phyloP scores from a whole-genome alignment of 2,888 invertebrate species.

The Conus canariensis region DNA sequence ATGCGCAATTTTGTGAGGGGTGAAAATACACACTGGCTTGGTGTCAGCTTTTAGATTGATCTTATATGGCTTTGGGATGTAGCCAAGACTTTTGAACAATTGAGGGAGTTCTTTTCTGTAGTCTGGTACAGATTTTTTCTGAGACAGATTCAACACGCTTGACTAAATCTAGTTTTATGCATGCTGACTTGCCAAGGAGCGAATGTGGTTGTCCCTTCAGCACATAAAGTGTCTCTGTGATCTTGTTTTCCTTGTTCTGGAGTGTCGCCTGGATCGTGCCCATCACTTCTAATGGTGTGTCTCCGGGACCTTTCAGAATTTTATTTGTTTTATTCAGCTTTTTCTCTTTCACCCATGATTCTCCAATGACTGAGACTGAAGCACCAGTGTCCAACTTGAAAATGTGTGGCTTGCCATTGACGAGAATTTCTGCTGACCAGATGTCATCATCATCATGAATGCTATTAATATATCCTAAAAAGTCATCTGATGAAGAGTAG shows the following conservation, averaged over 20 bases:
- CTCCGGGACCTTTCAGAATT: slow-evolving; percentile 17
- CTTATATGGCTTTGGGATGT: slow-evolving; percentile 1
- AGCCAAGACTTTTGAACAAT: slow-evolving; percentile 35
- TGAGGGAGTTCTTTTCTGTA: not conserved
- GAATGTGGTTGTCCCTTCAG: not conserved
- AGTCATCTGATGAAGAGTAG: no score
- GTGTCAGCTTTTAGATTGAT: slow-evolving; percentile 50
- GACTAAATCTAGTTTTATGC: slow-evolving; percentile 13
- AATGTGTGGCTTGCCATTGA: slow-evolving; percentile 6
- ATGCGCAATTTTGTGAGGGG: slow-evolving; percentile 66
- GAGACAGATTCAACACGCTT: not conserved
- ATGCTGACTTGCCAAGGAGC: not conserved
- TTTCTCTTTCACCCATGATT: not conserved
- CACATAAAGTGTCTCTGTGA: not conserved
- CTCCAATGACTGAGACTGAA: slow-evolving; percentile 21
- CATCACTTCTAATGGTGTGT: not conserved
- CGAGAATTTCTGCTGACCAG: no score
- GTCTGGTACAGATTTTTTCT: not conserved
- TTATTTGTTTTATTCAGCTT: slow-evolving; percentile 13
- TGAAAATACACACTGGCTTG: slow-evolving; percentile 58
- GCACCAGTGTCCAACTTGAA: slow-evolving; percentile 39
- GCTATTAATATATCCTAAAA: no score
- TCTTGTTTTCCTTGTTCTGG: not conserved
- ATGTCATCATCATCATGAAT: no score
- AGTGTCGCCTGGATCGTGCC: slow-evolving; percentile 1